Conservation (phyloP, 2,888 invertebrate species). For the Harmothoe impar region DNA sequence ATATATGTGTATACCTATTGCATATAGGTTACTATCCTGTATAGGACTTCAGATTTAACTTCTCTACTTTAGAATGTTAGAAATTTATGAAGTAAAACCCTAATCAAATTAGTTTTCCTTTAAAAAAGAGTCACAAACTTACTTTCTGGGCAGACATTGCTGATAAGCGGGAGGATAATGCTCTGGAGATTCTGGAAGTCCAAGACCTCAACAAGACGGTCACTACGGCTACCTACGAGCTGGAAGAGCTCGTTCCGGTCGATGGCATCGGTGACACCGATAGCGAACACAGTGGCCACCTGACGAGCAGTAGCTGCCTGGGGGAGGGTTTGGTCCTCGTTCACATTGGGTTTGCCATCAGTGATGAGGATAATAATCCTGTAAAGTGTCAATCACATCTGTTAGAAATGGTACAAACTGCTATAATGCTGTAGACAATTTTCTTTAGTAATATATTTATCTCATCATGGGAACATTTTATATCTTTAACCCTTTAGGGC, state of each 20-base stretch:
- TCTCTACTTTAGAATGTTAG: too few relatives aligned
- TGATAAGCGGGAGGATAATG: neutral
- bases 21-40: too few relatives aligned
- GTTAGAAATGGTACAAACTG: too few relatives aligned
- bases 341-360: constrained; percentile 43
- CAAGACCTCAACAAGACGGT: neutral
- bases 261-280: constrained; percentile 30
- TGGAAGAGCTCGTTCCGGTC: neutral
- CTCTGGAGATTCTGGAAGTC: neutral
- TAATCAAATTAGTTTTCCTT: too few relatives aligned
- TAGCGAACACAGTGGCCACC: constrained; percentile 5
- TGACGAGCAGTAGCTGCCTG: neutral
- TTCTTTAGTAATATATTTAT: too few relatives aligned
- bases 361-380: constrained; percentile 19
- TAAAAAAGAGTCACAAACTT: neutral
- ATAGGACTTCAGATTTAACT: too few relatives aligned
- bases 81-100: too few relatives aligned
- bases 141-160: constrained; percentile 11
- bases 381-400: too few relatives aligned
- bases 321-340: constrained; percentile 1
- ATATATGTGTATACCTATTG: too few relatives aligned
- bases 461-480: too few relatives aligned
- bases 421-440: too few relatives aligned
- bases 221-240: neutral
- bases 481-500: too few relatives aligned